Conservation (phyloP, 2,113 vertebrate species). For the Halcyon senegalensis region DNA sequence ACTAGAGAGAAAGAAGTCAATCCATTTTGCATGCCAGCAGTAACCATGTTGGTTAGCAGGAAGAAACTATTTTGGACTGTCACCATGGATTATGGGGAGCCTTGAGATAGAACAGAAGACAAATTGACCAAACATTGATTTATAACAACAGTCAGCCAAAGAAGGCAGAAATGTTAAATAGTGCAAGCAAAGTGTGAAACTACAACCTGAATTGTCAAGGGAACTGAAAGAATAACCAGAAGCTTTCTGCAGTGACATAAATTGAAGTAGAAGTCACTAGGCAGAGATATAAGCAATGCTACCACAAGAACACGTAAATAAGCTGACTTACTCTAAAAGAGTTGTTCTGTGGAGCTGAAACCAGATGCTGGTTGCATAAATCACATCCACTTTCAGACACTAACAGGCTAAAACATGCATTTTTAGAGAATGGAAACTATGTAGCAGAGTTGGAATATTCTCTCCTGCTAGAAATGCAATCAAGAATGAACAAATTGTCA, state of each 20-base stretch:
- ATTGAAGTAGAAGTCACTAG: constrained; percentile 53
- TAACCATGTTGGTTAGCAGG: background rate
- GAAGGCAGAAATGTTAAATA: constrained; percentile 34
- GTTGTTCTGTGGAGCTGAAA: constrained; percentile 36
- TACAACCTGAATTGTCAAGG: constrained; percentile 57
- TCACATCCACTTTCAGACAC: background rate
- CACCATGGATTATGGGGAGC: background rate
- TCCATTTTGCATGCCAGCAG: background rate
- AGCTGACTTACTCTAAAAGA: constrained; percentile 30
- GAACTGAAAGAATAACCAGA: constrained; percentile 43
- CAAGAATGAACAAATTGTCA: background rate
- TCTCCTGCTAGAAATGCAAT: background rate
- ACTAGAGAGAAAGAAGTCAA: background rate
- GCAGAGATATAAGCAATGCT: constrained; percentile 30
- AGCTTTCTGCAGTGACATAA: constrained; percentile 62
- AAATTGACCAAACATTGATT: constrained; percentile 51
- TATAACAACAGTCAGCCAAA: constrained; percentile 37
- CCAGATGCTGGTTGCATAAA: constrained; percentile 17
- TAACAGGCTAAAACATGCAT: background rate
- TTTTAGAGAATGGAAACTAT: background rate
- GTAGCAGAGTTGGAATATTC: background rate
- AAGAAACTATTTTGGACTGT: background rate
- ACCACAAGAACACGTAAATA: constrained; percentile 39
- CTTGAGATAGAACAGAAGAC: constrained; percentile 7
- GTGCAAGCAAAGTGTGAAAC: constrained; percentile 42